Base-by-base conservation (phyloP, 2,888 invertebrate species). In the Ichneumoninae sp. region DNA sequence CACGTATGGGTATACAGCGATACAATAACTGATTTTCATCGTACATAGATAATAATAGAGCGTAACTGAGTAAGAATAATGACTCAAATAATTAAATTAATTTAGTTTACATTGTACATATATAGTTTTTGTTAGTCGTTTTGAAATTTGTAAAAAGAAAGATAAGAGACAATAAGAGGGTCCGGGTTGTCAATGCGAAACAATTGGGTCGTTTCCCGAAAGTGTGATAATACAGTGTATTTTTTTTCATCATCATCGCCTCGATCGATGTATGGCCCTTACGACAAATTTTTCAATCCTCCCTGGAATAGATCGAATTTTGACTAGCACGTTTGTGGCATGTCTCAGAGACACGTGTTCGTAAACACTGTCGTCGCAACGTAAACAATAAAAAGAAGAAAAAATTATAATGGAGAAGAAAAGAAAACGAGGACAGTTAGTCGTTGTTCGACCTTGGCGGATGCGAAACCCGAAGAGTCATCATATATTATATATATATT, bases 321-420 rank as follows among this genome's bases (percentile, higher is more conserved):
- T 93, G 92, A 93, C 93, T 92, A 93, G 93, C 91, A 91, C 91
- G 86, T 86, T 87, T 83, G 86, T 86, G 86, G 79, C 80, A 72
- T 80, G 66, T 80, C 68, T 65, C 19, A 52, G 66, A 50, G 72
- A 66, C 62, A 74, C 80, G 52, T 68, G 26, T 54, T 82, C 77
- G 78, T 76, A 19, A 81, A 77, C 69, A 74, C 52, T 81, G 62
- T 81, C 72, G 65, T 62, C 60, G 75, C 52, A 66, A 82, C 78
- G 84, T 82, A 66, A 81, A 47, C 65, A 66, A 74, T 13, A 22
- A 26, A 62, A 62, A 65, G 54, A 62, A 62, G 54, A 54, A 60
- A 65, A 62, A 50, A 68, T 70, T n/a, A 75, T 62, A 30, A 70
- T 60, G 66, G 71, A 78, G 44, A 65, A 72, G 60, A 79, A 69